Conservation (phyloP, 2,113 vertebrate species). For the Xyrauchen texanus region DNA sequence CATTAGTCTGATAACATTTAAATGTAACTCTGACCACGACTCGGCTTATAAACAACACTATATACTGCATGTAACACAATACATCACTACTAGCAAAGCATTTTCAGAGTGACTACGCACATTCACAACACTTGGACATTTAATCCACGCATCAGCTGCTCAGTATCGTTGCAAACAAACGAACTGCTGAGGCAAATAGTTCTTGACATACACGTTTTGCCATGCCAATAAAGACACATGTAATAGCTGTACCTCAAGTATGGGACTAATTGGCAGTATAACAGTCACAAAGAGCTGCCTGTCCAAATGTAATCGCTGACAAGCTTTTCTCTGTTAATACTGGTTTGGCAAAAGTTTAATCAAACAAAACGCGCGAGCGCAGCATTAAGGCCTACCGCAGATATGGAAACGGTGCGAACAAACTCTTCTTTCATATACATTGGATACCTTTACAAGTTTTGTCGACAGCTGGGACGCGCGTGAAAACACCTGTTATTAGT, state of each 20-base stretch:
- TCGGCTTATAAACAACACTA: too few relatives aligned
- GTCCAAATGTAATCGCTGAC: constrained; percentile 1
- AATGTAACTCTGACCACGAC: too few relatives aligned
- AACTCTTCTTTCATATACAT: constrained; percentile 12
- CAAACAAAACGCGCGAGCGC: too few relatives aligned
- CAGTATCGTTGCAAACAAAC: constrained; percentile 20
- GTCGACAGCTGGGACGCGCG: background rate
- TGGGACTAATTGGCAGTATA: constrained; percentile 25
- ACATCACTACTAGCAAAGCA: too few relatives aligned
- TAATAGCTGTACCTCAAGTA: constrained; percentile 20
- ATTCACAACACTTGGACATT: constrained; percentile 22
- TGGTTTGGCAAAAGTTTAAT: too few relatives aligned
- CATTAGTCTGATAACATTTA: too few relatives aligned
- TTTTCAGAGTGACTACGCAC: background rate
- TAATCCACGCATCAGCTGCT: constrained; percentile 6
- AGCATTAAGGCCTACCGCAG: background rate
- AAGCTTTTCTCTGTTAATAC: background rate
- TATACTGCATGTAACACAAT: too few relatives aligned
- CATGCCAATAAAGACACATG: constrained; percentile 8
- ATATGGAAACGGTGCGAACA: background rate
- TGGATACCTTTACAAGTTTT: constrained; percentile 1
- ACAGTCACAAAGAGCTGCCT: background rate
- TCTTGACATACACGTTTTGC: background rate
- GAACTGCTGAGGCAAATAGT: constrained; percentile 2
- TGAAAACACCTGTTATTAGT: constrained; percentile 6